phyloP scores from a whole-genome alignment of 2,888 invertebrate species.

The Rapana venosa region DNA sequence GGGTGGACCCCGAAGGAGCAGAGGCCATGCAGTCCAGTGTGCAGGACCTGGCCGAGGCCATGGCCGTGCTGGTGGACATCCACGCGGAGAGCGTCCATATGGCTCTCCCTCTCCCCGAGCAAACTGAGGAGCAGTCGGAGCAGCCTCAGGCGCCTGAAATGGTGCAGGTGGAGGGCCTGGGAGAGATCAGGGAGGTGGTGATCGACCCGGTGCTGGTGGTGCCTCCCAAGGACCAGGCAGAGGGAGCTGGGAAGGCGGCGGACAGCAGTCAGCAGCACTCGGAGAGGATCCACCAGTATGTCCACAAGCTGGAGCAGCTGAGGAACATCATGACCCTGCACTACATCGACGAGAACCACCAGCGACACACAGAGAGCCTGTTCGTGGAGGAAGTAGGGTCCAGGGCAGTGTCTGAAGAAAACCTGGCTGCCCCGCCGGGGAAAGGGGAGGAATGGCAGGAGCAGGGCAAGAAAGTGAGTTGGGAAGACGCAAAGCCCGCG shows the following conservation, averaged over 20 bases:
- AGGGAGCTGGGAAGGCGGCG: neutral
- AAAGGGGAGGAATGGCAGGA: neutral
- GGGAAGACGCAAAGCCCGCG: neutral
- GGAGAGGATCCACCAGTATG: slow-evolving; percentile 10
- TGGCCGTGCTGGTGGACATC: neutral
- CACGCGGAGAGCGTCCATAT: neutral
- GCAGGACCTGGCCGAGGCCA: neutral
- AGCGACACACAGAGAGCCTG: slow-evolving; percentile 3
- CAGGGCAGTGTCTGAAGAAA: neutral
- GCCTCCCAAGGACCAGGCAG: neutral
- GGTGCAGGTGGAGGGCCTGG: slow-evolving; percentile 10
- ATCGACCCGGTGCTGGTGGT: neutral
- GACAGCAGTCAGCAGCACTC: too few relatives aligned
- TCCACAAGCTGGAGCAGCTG: slow-evolving; percentile 18
- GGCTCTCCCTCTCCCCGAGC: neutral
- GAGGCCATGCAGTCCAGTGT: neutral
- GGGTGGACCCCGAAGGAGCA: neutral
- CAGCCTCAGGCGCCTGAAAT: neutral
- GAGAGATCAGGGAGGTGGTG: neutral
- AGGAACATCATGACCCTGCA: slow-evolving; percentile 26
- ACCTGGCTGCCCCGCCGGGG: neutral
- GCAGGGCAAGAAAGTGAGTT: neutral
- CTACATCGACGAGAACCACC: slow-evolving; percentile 25
- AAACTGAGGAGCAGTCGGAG: neutral
- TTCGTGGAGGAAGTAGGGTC: neutral